A percentile compares a stretch with the other conserved stretches of the same genome.
Evolutionary conservation across 2,797 vertebrate species (phyloP).

Genomic region (Scleropages formosus): DNA sequence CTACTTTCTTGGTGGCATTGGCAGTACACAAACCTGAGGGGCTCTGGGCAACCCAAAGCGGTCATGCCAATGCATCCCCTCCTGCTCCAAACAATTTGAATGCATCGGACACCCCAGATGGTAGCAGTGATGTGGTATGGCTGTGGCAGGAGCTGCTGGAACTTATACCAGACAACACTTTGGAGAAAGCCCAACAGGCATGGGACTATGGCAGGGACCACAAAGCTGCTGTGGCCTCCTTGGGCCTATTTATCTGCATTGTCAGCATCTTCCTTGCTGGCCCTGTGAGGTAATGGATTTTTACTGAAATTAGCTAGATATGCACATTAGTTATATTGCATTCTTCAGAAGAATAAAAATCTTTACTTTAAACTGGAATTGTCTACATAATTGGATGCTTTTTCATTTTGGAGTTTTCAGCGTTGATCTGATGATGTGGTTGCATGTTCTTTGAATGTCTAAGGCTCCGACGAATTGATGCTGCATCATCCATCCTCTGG

Average conservation of each 20-base stretch:
- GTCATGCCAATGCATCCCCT: slow-evolving; percentile 48
- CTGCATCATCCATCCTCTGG: slow-evolving; percentile 84
- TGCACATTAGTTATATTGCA: too few species aligned
- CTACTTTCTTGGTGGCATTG: slow-evolving; percentile 74
- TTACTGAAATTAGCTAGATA: not conserved
- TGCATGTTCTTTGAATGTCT: not conserved
- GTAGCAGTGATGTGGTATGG: slow-evolving; percentile 8
- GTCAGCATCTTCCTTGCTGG: slow-evolving; percentile 84
- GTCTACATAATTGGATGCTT: not conserved
- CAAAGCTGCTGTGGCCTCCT: slow-evolving; percentile 72
- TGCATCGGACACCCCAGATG: slow-evolving; percentile 22
- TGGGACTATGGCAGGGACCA: slow-evolving; percentile 81
- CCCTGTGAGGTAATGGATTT: slow-evolving; percentile 69
- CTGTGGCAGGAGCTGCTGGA: slow-evolving; percentile 71
- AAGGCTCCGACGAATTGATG: slow-evolving; percentile 90
- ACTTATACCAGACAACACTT: slow-evolving; percentile 66
- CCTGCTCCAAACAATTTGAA: slow-evolving; percentile 50
- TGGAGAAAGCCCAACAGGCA: slow-evolving; percentile 60
- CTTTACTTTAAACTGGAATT: too few species aligned
- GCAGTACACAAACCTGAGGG: slow-evolving; percentile 51
- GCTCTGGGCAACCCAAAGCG: slow-evolving; percentile 43
- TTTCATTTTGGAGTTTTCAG: not conserved
- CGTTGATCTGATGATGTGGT: not conserved
- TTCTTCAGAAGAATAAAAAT: too few species aligned
- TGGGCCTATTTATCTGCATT: slow-evolving; percentile 83